phyloP scores from a whole-genome alignment of 2,797 vertebrate genomes.

The Tympanoctomys barrerae region DNA sequence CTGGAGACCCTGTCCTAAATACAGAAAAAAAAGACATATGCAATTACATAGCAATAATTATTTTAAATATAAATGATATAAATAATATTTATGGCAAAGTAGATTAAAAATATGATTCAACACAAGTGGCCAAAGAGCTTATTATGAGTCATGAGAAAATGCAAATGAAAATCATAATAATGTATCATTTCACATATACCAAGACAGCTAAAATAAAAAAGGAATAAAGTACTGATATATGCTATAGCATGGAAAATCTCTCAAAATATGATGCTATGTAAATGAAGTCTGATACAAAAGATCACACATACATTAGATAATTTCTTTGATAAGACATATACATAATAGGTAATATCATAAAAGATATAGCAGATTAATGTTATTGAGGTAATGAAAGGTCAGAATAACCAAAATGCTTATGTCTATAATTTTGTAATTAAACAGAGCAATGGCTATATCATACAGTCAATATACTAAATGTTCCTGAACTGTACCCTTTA shows the following conservation, averaged over 20 bases:
- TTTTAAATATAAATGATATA: background rate
- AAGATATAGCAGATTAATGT: background rate
- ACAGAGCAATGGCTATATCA: background rate
- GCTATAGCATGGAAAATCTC: background rate
- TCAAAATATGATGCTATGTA: background rate
- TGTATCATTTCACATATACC: background rate
- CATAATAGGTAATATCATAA: background rate
- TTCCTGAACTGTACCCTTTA: background rate
- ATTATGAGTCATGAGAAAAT: background rate
- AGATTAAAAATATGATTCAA: background rate
- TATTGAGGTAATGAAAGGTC: background rate
- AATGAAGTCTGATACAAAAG: background rate
- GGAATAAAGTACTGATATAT: background rate
- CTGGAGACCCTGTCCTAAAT: no score
- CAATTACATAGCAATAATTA: background rate
- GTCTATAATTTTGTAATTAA: background rate
- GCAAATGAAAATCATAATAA: background rate
- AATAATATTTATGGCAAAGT: background rate
- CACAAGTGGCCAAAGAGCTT: background rate
- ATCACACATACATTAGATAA: background rate
- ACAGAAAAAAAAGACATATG: background rate
- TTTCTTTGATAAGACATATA: background rate
- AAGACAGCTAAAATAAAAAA: background rate
- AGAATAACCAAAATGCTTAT: background rate
- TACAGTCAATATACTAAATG: background rate